These are phyloP conservation scores for Chaitophorus viminalis DNA, from an alignment of 2,888 invertebrate genomes.

Conservation along the genomic window DNA sequence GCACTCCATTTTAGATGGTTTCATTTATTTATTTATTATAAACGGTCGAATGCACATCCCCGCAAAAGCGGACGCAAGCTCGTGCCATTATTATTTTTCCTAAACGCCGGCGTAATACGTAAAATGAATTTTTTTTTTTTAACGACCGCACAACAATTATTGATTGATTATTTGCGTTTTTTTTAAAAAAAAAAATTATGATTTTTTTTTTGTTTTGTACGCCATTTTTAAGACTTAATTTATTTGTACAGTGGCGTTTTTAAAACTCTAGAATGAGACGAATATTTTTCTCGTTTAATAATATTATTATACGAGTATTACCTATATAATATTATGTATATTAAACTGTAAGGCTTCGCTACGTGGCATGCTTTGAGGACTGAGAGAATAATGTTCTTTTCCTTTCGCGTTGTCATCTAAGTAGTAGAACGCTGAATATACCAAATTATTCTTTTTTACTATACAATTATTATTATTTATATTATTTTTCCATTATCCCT, in stretches of 20 bases:
- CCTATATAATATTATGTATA: no score
- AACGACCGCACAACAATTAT: background rate
- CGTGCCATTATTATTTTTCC: background rate
- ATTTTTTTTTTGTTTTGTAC: constrained; percentile 1
- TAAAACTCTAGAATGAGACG: background rate
- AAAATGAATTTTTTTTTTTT: background rate
- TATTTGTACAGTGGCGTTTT: background rate
- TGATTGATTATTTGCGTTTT: background rate
- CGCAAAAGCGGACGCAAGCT: background rate
- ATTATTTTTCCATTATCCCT: background rate
- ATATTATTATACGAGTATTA: background rate
- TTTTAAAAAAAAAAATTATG: background rate
- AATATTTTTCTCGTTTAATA: background rate
- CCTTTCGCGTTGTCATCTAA: background rate
- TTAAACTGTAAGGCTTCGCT: constrained; percentile 8
- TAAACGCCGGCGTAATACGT: background rate
- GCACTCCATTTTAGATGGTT: background rate
- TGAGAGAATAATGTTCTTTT: constrained; percentile 44
- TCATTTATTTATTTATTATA: constrained; percentile 17
- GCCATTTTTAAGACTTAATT: background rate
- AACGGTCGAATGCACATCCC: background rate
- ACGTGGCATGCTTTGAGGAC: background rate
- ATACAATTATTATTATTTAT: background rate
- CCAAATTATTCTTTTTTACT: constrained; percentile 17
- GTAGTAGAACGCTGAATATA: constrained; percentile 28